phyloP scores from a whole-genome alignment of 2,113 vertebrate species.

The Rhynchopsitta pachyrhyncha region DNA sequence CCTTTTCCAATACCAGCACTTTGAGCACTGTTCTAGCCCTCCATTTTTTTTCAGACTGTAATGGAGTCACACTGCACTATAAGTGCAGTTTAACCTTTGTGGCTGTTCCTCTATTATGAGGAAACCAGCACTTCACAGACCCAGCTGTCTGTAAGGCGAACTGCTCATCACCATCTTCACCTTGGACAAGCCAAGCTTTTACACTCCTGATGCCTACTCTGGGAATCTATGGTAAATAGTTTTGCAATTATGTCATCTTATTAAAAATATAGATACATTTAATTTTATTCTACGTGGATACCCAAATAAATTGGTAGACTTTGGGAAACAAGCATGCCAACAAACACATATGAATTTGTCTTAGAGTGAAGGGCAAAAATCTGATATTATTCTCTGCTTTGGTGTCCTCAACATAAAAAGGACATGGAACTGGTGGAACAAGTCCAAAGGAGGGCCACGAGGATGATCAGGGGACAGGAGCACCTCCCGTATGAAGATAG shows the following conservation, averaged over 20 bases:
- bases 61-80: background rate
- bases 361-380: background rate
- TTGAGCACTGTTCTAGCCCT: rapidly evolving
- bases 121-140: background rate
- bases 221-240: background rate
- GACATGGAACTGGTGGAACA: no score
- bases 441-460: no score
- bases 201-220: background rate
- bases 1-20: background rate
- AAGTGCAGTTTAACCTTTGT: background rate
- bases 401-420: no score
- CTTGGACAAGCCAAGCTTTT: background rate
- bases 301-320: background rate
- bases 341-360: background rate
- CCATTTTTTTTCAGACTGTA: background rate
- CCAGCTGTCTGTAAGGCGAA: rapidly evolving
- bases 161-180: background rate
- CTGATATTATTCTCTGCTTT: background rate
- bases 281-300: background rate
- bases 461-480: no score
- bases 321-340: background rate
- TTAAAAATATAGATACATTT: background rate
- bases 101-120: background rate
- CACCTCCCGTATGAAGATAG: no score
- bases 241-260: background rate